Percentiles rank a stretch among this genome's conserved stretches.
Conservation (phyloP, 2,888 invertebrate genomes). For the Electrophaes corylata region DNA sequence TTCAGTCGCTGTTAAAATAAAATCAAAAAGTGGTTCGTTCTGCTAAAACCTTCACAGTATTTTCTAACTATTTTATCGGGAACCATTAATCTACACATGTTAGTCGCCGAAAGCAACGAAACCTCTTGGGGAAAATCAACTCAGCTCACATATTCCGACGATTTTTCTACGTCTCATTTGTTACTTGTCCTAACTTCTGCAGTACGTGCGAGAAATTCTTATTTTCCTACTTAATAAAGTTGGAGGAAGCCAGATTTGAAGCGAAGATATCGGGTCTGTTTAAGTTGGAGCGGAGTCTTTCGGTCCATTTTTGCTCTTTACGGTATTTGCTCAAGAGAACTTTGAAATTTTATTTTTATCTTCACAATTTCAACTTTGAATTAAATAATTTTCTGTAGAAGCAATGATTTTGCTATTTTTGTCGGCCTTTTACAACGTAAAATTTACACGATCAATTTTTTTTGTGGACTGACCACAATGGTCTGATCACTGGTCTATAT, state of each 20-base stretch:
- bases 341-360: conserved; percentile 30
- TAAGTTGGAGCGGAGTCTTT: conserved; percentile 31
- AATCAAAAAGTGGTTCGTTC: too few species aligned
- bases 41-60: too few species aligned
- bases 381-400: neutral
- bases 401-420: neutral
- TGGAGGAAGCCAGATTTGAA: conserved; percentile 50
- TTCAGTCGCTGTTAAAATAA: conserved; percentile 17
- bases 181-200: conserved; percentile 67
- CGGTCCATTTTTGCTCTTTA: conserved; percentile 35
- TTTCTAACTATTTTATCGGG: conserved; percentile 55
- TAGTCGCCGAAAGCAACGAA: conserved; percentile 49
- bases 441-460: neutral
- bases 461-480: too few species aligned
- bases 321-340: conserved; percentile 21
- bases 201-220: conserved; percentile 65
- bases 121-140: conserved; percentile 68
- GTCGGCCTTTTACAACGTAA: neutral
- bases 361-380: neutral
- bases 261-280: conserved; percentile 44
- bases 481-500: too few species aligned
- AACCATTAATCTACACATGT: conserved; percentile 63
- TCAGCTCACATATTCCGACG: conserved; percentile 71
- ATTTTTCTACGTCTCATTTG: conserved; percentile 78
- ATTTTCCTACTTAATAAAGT: conserved; percentile 56